A percentile compares a stretch with the other conserved stretches of the same genome.
These are phyloP conservation scores for Chelonus formosanus DNA, from an alignment of 2,888 invertebrate genomes.

Conservation along the genomic window DNA sequence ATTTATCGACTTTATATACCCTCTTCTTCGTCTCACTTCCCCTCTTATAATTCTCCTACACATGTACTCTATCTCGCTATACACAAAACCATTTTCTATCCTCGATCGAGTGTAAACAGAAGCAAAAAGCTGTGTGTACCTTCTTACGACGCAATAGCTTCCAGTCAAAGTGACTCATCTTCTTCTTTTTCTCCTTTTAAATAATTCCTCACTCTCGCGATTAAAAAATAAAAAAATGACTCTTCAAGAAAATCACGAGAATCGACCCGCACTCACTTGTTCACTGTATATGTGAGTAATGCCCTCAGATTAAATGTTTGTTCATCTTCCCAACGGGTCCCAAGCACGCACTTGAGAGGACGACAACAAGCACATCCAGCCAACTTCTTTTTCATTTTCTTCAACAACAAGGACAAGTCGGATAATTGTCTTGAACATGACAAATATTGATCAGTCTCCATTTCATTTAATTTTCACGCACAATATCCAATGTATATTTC, in stretches of 20 bases:
- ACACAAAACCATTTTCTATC: constrained; percentile 10
- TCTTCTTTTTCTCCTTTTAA: constrained; percentile 36
- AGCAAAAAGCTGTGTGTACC: constrained; percentile 47
- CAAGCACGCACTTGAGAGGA: constrained; percentile 10
- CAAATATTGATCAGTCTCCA: constrained; percentile 7
- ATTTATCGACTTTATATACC: constrained; percentile 34
- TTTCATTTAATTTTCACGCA: constrained; percentile 16
- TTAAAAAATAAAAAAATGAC: background rate
- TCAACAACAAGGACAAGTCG: background rate
- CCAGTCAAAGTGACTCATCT: constrained; percentile 64
- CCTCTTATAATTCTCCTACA: background rate
- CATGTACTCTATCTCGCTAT: constrained; percentile 2
- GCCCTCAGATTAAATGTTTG: constrained; percentile 24
- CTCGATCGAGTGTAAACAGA: constrained; percentile 25
- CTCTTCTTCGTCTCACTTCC: background rate
- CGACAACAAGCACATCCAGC: background rate
- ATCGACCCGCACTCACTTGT: constrained; percentile 5
- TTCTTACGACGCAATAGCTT: constrained; percentile 63
- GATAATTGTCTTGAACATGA: constrained; percentile 1
- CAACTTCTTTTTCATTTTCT: constrained; percentile 1
- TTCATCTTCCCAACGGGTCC: constrained; percentile 25
- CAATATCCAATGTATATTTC: background rate
- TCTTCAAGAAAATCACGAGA: constrained; percentile 10
- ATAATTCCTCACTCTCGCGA: constrained; percentile 1
- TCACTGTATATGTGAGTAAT: constrained; percentile 13